Evolutionary conservation across 2,888 invertebrate genomes (phyloP).

Genomic region (Amaurobius ferox): DNA sequence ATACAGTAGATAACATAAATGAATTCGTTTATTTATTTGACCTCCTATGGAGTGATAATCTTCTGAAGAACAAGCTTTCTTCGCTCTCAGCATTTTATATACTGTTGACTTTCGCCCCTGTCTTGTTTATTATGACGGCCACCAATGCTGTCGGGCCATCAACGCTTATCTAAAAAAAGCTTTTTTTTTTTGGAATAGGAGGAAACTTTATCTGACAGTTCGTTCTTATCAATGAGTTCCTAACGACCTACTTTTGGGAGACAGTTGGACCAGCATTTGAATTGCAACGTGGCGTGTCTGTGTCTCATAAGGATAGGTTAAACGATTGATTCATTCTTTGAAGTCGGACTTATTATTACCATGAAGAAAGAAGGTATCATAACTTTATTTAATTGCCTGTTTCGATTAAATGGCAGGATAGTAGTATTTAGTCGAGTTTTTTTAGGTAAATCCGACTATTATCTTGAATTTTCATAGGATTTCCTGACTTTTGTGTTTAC

Average conservation of each 20-base stretch:
- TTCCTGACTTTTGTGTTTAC: no score
- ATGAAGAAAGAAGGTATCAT: no score
- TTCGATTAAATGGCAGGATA: no score
- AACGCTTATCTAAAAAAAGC: slow-evolving; percentile 38
- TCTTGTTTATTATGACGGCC: slow-evolving; percentile 28
- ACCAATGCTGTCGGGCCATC: slow-evolving; percentile 47
- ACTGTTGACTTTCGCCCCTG: neutral
- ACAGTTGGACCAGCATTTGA: neutral
- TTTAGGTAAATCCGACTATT: no score
- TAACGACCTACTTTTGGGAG: neutral
- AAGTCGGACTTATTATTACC: no score
- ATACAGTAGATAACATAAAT: no score
- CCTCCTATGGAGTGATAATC: no score
- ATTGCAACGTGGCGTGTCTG: neutral
- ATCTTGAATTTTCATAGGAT: no score
- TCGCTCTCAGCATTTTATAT: neutral
- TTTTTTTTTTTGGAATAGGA: slow-evolving; percentile 38
- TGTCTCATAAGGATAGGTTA: neutral
- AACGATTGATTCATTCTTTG: neutral
- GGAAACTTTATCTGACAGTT: slow-evolving; percentile 36
- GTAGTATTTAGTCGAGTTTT: no score
- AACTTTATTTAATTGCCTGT: no score
- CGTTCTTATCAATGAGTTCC: slow-evolving; percentile 32
- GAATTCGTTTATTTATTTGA: no score
- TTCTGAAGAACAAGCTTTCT: no score